phyloP scores from a whole-genome alignment of 2,113 vertebrate genomes.

The Chaetorhynchus papuensis region DNA sequence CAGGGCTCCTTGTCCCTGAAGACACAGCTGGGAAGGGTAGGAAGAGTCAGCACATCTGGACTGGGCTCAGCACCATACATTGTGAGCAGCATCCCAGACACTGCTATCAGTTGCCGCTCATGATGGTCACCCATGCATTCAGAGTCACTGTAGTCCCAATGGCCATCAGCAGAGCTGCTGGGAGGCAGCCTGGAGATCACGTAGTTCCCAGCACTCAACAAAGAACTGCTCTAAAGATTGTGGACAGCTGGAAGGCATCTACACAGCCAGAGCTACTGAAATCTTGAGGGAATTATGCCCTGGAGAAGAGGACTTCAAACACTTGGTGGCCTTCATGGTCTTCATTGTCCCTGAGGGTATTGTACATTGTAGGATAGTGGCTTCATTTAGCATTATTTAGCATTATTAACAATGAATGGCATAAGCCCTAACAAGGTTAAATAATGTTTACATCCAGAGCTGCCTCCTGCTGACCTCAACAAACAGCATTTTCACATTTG shows the following conservation, averaged over 20 bases:
- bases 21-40: neutral
- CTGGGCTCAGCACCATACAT: fast-evolving
- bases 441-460: neutral
- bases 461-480: neutral
- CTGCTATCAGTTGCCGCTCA: fast-evolving
- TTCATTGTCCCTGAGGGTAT: neutral
- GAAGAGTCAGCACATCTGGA: neutral
- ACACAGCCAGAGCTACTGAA: neutral
- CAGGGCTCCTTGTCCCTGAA: neutral
- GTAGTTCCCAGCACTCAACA: fast-evolving
- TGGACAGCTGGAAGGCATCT: neutral
- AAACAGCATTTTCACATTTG: neutral
- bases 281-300: neutral
- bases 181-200: neutral
- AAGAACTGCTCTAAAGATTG: neutral
- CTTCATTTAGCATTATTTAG: neutral
- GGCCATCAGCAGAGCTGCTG: neutral
- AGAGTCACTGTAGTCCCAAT: fast-evolving
- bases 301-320: neutral
- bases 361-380: neutral
- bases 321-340: neutral
- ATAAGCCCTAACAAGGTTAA: neutral
- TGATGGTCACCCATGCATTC: neutral
- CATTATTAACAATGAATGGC: neutral
- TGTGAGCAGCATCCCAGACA: neutral